phyloP scores from a whole-genome alignment of 2,113 vertebrate genomes.

The Xiphias gladius region DNA sequence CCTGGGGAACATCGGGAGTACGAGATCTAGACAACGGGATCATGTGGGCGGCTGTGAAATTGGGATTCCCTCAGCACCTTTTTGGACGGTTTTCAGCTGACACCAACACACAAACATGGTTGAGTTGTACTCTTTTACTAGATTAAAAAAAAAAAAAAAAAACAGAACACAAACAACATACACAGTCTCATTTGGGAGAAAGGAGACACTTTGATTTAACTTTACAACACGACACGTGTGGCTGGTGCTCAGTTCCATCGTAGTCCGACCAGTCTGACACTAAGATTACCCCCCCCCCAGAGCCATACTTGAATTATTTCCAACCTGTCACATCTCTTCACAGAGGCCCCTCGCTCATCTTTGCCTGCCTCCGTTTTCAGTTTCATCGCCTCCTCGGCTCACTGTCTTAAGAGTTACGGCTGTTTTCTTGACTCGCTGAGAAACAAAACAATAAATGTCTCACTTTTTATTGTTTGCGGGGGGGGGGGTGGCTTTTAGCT shows the following conservation, averaged over 20 bases:
- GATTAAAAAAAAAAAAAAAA: not conserved
- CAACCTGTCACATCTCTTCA: too few species aligned
- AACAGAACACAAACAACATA: not conserved
- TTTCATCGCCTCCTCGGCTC: not conserved
- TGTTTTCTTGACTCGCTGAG: too few species aligned
- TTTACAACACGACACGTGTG: not conserved
- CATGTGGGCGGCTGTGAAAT: slow-evolving; percentile 61
- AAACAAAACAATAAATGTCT: too few species aligned
- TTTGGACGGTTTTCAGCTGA: slow-evolving; percentile 43
- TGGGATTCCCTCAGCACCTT: slow-evolving; percentile 38
- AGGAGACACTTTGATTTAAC: not conserved
- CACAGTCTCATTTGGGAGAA: not conserved
- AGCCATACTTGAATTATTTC: too few species aligned
- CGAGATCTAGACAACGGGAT: slow-evolving; percentile 25
- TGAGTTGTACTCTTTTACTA: slow-evolving; percentile 15
- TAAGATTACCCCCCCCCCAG: not conserved
- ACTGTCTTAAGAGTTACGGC: too few species aligned
- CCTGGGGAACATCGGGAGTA: slow-evolving; percentile 13
- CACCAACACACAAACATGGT: slow-evolving; percentile 45
- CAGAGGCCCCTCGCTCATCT: too few species aligned
- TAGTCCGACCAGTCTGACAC: slow-evolving; percentile 24
- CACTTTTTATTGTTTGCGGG: too few species aligned
- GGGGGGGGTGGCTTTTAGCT: too few species aligned
- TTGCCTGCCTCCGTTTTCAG: too few species aligned
- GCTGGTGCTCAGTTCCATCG: not conserved